Evolutionary conservation across 1,140 invertebrate species (phyloP).

Genomic region (Lepeophtheirus salmonis): DNA sequence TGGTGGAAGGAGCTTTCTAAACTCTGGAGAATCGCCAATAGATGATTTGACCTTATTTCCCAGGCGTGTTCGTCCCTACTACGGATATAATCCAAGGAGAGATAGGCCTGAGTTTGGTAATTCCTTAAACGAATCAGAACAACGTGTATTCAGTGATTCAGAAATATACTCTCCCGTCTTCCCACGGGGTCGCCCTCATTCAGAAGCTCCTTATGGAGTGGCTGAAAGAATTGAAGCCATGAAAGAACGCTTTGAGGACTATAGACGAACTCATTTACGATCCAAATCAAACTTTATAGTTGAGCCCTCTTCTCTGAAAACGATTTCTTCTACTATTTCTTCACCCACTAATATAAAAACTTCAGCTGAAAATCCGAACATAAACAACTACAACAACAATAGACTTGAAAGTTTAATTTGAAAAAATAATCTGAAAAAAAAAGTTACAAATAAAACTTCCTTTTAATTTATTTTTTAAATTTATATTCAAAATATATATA

Average conservation of each 20-base stretch:
- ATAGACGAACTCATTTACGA: slow-evolving; percentile 58
- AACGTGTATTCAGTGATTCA: slow-evolving; percentile 27
- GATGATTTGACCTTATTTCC: slow-evolving; percentile 24
- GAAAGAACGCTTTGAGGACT: slow-evolving; percentile 86
- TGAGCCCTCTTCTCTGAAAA: not conserved
- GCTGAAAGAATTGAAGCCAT: slow-evolving; percentile 77
- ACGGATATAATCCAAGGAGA: slow-evolving; percentile 36
- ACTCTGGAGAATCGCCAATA: slow-evolving; percentile 26
- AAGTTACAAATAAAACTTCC: not conserved
- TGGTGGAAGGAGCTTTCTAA: slow-evolving; percentile 16
- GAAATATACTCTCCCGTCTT: slow-evolving; percentile 26
- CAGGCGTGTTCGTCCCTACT: slow-evolving; percentile 33
- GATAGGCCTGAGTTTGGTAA: slow-evolving; percentile 32
- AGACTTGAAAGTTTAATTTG: slow-evolving; percentile 10
- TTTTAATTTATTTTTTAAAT: not conserved
- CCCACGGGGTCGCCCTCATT: slow-evolving; percentile 21
- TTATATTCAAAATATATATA: not conserved
- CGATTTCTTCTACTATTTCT: not conserved
- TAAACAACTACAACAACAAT: not conserved
- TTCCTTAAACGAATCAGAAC: slow-evolving; percentile 22
- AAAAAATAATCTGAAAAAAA: not conserved
- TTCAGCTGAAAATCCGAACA: not conserved
- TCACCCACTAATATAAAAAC: too few relatives aligned
- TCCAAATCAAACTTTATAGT: slow-evolving; percentile 20
- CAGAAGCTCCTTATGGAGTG: slow-evolving; percentile 35